A percentile compares a stretch with the other conserved stretches of the same genome.
Conservation (phyloP, 2,888 invertebrate genomes). For the Sycophila texana region DNA sequence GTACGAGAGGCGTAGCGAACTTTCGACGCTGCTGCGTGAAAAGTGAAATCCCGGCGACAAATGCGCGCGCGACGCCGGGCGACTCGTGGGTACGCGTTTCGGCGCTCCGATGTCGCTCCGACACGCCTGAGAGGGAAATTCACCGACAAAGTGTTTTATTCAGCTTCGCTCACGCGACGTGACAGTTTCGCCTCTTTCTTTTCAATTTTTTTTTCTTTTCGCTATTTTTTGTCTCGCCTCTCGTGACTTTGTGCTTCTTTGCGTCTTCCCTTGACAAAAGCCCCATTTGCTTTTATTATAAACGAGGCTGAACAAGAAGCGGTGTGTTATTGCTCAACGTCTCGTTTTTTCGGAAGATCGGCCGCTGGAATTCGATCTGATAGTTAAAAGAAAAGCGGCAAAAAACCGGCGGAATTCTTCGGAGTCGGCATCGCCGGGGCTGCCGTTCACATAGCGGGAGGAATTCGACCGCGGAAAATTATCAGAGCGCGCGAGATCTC, state of each 20-base stretch:
- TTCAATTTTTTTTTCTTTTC: too few species aligned
- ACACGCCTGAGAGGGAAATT: neutral
- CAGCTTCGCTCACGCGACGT: too few species aligned
- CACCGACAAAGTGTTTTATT: neutral
- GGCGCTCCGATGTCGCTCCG: neutral
- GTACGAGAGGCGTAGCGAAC: neutral
- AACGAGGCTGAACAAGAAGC: too few species aligned
- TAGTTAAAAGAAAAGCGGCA: neutral
- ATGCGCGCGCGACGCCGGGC: neutral
- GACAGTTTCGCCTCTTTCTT: too few species aligned
- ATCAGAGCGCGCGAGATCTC: conserved; percentile 24
- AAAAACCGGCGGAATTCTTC: neutral
- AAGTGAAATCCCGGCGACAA: conserved; percentile 37
- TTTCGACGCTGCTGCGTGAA: conserved; percentile 31
- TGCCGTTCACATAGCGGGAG: conserved; percentile 14
- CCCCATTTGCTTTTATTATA: too few species aligned
- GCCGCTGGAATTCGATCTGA: neutral
- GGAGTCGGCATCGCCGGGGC: neutral
- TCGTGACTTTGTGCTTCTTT: too few species aligned
- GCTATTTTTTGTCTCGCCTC: too few species aligned
- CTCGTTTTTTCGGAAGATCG: neutral
- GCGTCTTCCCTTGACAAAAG: too few species aligned
- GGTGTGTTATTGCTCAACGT: neutral
- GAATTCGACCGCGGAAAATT: neutral
- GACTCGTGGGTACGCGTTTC: neutral